phyloP scores from a whole-genome alignment of 1,140 invertebrate genomes.

The Hylyphantes graminicola region DNA sequence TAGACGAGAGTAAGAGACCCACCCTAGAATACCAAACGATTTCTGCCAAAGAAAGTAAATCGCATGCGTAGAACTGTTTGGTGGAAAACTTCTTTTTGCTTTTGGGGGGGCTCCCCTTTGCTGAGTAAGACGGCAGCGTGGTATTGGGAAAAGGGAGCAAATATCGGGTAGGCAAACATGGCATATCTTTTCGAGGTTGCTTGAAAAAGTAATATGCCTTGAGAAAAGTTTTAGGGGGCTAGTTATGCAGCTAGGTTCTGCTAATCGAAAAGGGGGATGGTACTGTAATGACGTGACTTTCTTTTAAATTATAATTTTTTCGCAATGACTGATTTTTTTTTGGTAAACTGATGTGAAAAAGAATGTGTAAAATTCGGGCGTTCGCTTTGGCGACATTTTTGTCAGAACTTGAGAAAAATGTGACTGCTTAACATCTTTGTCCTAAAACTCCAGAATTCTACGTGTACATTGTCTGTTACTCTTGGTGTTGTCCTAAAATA shows the following conservation, averaged over 20 bases:
- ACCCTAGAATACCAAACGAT: constrained; percentile 43
- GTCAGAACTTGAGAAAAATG: too few species aligned
- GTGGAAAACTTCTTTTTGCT: constrained; percentile 20
- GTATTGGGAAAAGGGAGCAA: constrained; percentile 5
- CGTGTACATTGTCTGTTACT: too few species aligned
- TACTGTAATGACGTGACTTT: too few species aligned
- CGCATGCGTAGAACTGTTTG: background rate
- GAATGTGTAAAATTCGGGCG: too few species aligned
- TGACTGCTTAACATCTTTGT: too few species aligned
- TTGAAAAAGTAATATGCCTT: constrained; percentile 12
- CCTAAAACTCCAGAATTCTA: too few species aligned
- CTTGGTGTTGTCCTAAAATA: too few species aligned
- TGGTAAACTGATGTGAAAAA: too few species aligned
- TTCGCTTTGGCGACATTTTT: too few species aligned
- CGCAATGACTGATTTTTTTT: too few species aligned
- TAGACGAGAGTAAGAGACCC: constrained; percentile 8
- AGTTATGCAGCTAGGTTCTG: background rate
- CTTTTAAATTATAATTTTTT: too few species aligned
- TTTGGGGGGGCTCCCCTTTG: constrained; percentile 26
- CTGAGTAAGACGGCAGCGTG: constrained; percentile 24
- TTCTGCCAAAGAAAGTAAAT: background rate
- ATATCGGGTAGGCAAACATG: constrained; percentile 23
- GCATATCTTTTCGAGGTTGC: background rate
- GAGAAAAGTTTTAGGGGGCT: background rate
- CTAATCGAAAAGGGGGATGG: background rate